Evolutionary conservation across 2,797 vertebrate genomes (phyloP), one percentile per base, ranked within the genome.

Genomic region (Antennarius maculatus): DNA sequence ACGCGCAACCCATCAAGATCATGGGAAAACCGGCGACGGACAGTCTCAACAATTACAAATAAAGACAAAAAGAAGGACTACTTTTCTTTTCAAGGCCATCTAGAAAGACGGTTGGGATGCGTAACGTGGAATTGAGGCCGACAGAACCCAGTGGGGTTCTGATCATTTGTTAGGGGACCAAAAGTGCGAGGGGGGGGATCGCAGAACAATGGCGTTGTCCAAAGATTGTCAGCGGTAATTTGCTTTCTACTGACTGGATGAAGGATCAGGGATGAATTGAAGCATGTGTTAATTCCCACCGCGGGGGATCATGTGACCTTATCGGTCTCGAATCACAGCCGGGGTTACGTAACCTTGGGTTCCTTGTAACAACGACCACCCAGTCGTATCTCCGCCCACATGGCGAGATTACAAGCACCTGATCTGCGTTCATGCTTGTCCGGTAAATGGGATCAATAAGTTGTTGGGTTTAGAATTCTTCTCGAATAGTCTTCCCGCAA

Each of bases 71-170:
- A 71, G 31, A 56, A 77, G 77, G 82, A 85, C 82, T 73, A 81
- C 84, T 81, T 85, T 88, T 88, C 80, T 87, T 89, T 89, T 84
- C 84, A 78, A 50, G 0, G 80, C 57, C 73, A 56, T 85, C 76
- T 61, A 73, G 66, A 61, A 77, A 76, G 71, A 84, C 63, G 34
- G 82, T 88, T 88, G 85, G 81, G 88, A 87, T 74, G 80, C 83
- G 71, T 70, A 83, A 65, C 10, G 6, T 64, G 66, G 83, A 89
- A 91, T 90, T 83, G 80, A 84, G 85, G 87, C 66, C 71, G 90
- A 92, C 89, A 91, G 76, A 85, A 81, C 87, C 85, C 88, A 89
- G 90, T 90, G 89, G 89, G 88, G 86, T 84, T 86, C 85, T 89
- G 88, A 86, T 89, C 89, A 91, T 91, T 89, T 92, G 86, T 77